phyloP scores from a whole-genome alignment of 35 echinoderm and acorn worm genomes.

The Amphiura filiformis region DNA sequence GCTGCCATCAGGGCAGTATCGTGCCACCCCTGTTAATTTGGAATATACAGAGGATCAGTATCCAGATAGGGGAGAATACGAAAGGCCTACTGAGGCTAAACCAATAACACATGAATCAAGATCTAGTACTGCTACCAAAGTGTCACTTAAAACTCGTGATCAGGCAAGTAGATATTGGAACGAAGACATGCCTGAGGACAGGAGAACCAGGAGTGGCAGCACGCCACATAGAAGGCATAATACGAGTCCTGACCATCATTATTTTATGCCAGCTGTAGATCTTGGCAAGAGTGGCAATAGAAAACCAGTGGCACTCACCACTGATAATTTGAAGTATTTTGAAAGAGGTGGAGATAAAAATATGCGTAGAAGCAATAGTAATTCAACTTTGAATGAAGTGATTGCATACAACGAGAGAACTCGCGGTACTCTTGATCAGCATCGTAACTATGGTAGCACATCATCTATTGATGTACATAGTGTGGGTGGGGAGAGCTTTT shows the following conservation, averaged over 20 bases:
- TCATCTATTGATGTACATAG: slow-evolving; percentile 94
- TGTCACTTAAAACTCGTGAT: slow-evolving; percentile 45
- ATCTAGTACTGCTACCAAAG: slow-evolving; percentile 15
- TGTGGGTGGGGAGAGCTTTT: slow-evolving; percentile 90
- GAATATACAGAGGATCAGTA: slow-evolving; percentile 54
- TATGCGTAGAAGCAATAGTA: slow-evolving; percentile 80
- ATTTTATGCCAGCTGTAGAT: slow-evolving; percentile 71
- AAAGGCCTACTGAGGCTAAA: slow-evolving; percentile 39
- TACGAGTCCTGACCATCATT: slow-evolving; percentile 80
- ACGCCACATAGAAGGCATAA: slow-evolving; percentile 72
- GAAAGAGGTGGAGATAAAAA: slow-evolving; percentile 33
- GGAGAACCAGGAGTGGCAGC: slow-evolving; percentile 26
- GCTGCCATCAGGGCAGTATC: slow-evolving; percentile 72
- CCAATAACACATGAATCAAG: slow-evolving; percentile 44
- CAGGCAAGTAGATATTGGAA: slow-evolving; percentile 52
- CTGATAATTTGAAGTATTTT: slow-evolving; percentile 75
- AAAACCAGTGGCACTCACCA: slow-evolving; percentile 76
- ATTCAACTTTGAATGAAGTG: slow-evolving; percentile 84
- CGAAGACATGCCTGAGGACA: slow-evolving; percentile 60
- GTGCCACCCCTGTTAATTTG: slow-evolving; percentile 71
- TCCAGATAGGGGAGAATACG: slow-evolving; percentile 26
- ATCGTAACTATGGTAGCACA: slow-evolving; percentile 73
- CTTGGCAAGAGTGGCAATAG: slow-evolving; percentile 36
- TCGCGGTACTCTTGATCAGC: neutral
- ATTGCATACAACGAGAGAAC: neutral